phyloP scores from a whole-genome alignment of 2,113 vertebrate genomes.

The Mus pahari region DNA sequence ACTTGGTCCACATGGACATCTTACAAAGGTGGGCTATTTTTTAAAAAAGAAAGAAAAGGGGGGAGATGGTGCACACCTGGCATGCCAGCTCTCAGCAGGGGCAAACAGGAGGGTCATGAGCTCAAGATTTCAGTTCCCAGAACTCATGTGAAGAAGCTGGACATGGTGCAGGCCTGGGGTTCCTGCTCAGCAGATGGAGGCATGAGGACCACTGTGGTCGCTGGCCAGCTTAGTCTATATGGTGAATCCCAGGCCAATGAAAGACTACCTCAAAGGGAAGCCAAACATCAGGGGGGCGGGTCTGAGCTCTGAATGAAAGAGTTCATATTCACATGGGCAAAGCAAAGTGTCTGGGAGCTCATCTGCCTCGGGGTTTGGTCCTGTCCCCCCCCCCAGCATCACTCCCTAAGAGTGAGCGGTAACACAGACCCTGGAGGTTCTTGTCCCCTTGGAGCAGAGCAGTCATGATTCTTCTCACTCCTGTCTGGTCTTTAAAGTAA shows the following conservation, averaged over 20 bases:
- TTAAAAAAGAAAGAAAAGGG: neutral
- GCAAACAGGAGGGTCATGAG: neutral
- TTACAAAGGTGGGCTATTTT: neutral
- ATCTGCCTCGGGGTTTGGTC: too few relatives aligned
- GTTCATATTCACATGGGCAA: fast-evolving
- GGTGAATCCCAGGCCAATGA: neutral
- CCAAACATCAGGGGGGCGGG: neutral
- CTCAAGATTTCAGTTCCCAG: neutral
- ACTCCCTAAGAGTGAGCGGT: too few relatives aligned
- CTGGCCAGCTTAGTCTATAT: neutral
- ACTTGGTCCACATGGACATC: neutral
- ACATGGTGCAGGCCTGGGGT: neutral
- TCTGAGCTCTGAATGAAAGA: neutral
- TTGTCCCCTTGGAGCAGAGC: neutral
- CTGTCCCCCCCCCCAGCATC: neutral
- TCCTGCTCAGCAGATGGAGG: neutral
- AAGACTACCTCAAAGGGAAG: neutral
- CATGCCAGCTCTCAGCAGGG: neutral
- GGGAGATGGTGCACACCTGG: neutral
- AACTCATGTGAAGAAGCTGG: neutral
- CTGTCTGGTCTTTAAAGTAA: conserved; percentile 70
- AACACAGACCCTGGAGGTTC: neutral
- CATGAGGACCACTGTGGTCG: neutral
- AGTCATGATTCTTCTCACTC: neutral
- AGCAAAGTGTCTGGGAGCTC: neutral